Conservation (phyloP, 2,888 invertebrate genomes). For the Morinoia aosen region DNA sequence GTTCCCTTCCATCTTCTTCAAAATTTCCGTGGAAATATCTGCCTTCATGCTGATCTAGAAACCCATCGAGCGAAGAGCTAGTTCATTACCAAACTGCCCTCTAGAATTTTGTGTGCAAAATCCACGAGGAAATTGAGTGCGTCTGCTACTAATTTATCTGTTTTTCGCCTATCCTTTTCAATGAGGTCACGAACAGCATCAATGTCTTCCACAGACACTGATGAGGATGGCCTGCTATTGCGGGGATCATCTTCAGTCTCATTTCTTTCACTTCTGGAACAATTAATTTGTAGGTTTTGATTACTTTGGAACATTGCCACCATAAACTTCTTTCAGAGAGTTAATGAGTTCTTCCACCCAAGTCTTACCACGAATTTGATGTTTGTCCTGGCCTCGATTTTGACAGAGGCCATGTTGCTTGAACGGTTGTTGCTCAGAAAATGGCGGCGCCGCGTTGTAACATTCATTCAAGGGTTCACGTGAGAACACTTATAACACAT, state of each 20-base stretch:
- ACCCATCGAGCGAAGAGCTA: neutral
- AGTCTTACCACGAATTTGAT: neutral
- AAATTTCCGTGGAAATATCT: neutral
- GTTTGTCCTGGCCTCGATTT: slow-evolving; percentile 12
- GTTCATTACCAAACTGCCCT: neutral
- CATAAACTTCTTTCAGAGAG: neutral
- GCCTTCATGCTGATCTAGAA: neutral
- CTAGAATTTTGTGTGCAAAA: neutral
- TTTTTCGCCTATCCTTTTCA: slow-evolving; percentile 2
- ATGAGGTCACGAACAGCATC: slow-evolving; percentile 22
- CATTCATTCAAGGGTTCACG: neutral
- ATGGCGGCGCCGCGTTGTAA: neutral
- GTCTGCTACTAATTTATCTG: neutral
- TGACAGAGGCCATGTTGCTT: neutral
- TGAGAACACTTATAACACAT: neutral
- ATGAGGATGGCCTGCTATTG: neutral
- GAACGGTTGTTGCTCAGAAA: neutral
- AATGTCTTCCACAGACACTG: neutral
- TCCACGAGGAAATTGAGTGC: neutral
- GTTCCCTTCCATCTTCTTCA: neutral
- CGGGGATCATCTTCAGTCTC: slow-evolving; percentile 21
- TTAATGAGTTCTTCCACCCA: neutral
- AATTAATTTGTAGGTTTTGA: neutral
- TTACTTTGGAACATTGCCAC: neutral
- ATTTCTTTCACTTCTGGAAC: neutral